These are phyloP conservation scores for Drosophila asahinai DNA, from an alignment of 1,140 invertebrate species.

Conservation along the genomic window DNA sequence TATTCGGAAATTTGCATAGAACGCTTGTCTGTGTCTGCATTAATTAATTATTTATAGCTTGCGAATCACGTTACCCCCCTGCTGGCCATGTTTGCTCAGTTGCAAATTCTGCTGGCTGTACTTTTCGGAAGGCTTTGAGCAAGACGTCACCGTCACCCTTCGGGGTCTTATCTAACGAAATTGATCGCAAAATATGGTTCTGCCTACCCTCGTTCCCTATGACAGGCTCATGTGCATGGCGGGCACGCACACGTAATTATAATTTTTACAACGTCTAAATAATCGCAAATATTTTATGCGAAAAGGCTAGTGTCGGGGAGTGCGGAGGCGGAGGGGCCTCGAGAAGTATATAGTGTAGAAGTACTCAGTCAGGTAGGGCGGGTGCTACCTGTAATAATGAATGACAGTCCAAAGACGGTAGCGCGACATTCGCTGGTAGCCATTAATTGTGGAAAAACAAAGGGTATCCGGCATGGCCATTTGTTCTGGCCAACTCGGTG, in stretches of 20 bases:
- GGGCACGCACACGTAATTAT: constrained; percentile 79
- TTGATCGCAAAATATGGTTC: constrained; percentile 77
- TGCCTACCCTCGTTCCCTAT: constrained; percentile 5
- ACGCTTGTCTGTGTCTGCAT: constrained; percentile 64
- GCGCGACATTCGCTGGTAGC: constrained; percentile 31
- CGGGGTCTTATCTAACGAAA: constrained; percentile 67
- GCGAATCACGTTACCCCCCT: constrained; percentile 62
- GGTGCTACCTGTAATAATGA: constrained; percentile 64
- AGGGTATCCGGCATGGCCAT: constrained; percentile 22
- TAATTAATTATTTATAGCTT: constrained; percentile 82
- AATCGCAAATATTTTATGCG: constrained; percentile 77
- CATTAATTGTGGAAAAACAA: constrained; percentile 52
- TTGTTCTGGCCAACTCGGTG: constrained; percentile 10
- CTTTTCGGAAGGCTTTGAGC: constrained; percentile 18
- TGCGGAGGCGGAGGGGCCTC: neutral
- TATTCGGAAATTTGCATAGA: constrained; percentile 79
- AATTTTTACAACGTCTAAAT: constrained; percentile 84
- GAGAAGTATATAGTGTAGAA: constrained; percentile 1
- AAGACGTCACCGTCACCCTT: constrained; percentile 48
- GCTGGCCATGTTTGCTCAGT: constrained; percentile 55
- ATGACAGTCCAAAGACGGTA: constrained; percentile 67
- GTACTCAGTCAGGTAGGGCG: constrained; percentile 10
- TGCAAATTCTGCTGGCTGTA: constrained; percentile 52
- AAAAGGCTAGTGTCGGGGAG: constrained; percentile 42
- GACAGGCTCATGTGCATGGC: constrained; percentile 48